Evolutionary conservation across 2,113 vertebrate species (phyloP).

Genomic region (Platysteira castanea): DNA sequence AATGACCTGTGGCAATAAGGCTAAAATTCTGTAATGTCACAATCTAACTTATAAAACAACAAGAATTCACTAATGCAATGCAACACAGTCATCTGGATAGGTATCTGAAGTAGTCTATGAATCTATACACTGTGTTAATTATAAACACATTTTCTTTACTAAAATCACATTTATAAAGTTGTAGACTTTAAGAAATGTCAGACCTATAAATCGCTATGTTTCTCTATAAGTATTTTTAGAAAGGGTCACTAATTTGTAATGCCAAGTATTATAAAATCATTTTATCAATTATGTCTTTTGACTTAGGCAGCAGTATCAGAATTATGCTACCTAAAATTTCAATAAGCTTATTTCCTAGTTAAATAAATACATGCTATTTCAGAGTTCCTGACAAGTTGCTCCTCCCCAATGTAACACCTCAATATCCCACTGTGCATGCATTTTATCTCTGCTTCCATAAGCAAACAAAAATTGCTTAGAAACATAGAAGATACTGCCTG

Average conservation of each 20-base stretch:
- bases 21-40: background rate
- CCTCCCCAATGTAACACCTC: background rate
- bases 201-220: background rate
- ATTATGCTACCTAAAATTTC: background rate
- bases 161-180: background rate
- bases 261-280: background rate
- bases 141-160: background rate
- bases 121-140: background rate
- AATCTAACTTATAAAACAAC: background rate
- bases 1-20: background rate
- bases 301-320: background rate
- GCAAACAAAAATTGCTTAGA: slow-evolving; percentile 17
- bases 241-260: background rate
- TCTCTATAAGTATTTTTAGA: background rate
- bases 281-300: background rate
- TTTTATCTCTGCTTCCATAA: background rate
- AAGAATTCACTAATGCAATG: background rate
- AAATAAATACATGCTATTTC: background rate
- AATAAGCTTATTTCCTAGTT: background rate
- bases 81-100: background rate
- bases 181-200: background rate
- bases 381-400: background rate
- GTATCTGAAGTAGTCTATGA: background rate
- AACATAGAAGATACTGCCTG: background rate
- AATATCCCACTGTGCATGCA: background rate